Evolutionary conservation across 2,113 vertebrate species (phyloP), one percentile per base, ranked within the genome.

Genomic region (Polypterus bichir): DNA sequence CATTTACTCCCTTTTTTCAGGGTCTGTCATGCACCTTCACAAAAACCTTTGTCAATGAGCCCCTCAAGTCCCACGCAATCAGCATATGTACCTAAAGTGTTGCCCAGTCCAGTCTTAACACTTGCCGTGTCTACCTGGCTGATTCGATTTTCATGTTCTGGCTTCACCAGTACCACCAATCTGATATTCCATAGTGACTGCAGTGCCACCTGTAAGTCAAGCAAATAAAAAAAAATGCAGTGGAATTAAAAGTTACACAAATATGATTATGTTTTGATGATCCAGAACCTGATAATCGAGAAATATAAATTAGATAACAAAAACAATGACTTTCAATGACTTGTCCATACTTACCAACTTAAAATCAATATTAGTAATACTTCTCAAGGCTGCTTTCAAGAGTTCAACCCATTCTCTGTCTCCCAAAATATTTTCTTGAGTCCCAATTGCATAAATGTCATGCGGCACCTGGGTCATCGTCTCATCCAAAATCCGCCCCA

Each of bases 151-250:
- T 89, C 86, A 0, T 90, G 85, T 69, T 92, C 88, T 0, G 86
- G 85, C 64, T 81, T 91, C 64, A 89, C 88, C 60, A 93, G 81
- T 75, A 92, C 88, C 1, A 85, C 87, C 2, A 94, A 79, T 74
- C 86, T 88, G 70, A 93, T 89, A 68, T 88, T 93, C 86, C 91
- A 92, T 46, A 94, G 83, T 65, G 88, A 91, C 45, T 92, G 90
- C 65, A 92, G 74, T 77, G 88, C 86, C 68, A 92, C 87, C 90
- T 93, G 72, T 4, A 74, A 73, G 69, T 68, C 60, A 76, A 44
- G 46, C 0, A 3, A 0, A 3, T 1, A 44, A 57, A 78, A 71
- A 63, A 65, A 61, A 11, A 9, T 11, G 46, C 48, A 51, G 27
- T 5, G 46, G 11, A 3, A 3, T 9, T 51, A 9, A 51, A 51